Conservation (phyloP, 2,888 invertebrate genomes). For the Dioctria rufipes region DNA sequence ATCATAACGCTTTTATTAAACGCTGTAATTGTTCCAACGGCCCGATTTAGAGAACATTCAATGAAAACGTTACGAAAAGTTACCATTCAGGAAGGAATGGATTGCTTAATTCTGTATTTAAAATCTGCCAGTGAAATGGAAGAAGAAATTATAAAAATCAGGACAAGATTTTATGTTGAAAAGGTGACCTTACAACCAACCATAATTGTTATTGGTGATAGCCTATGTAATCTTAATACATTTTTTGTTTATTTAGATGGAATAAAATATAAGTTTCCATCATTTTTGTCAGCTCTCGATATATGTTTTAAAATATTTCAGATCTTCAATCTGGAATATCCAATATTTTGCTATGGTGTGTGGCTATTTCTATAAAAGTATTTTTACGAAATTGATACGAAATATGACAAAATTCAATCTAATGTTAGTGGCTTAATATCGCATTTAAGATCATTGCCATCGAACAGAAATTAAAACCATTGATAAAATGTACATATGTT, state of each 20-base stretch:
- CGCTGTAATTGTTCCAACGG: conserved; percentile 14
- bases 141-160: background rate
- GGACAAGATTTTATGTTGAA: background rate
- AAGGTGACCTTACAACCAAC: conserved; percentile 8
- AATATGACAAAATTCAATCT: conserved; percentile 9
- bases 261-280: conserved; percentile 28
- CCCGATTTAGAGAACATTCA: no score
- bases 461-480: background rate
- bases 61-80: background rate
- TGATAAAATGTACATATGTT: background rate
- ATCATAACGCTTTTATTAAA: background rate
- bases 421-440: conserved; percentile 29
- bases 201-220: background rate
- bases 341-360: conserved; percentile 8
- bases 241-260: conserved; percentile 14
- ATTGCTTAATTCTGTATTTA: conserved; percentile 11
- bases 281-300: conserved; percentile 33
- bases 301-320: conserved; percentile 29
- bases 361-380: conserved; percentile 19
- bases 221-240: background rate
- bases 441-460: background rate
- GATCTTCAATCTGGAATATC: conserved; percentile 29
- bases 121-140: background rate
- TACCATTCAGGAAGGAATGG: conserved; percentile 13
- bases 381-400: conserved; percentile 10